These are phyloP conservation scores for Zonotrichia albicollis DNA, from an alignment of 2,797 vertebrate species.

Conservation along the genomic window DNA sequence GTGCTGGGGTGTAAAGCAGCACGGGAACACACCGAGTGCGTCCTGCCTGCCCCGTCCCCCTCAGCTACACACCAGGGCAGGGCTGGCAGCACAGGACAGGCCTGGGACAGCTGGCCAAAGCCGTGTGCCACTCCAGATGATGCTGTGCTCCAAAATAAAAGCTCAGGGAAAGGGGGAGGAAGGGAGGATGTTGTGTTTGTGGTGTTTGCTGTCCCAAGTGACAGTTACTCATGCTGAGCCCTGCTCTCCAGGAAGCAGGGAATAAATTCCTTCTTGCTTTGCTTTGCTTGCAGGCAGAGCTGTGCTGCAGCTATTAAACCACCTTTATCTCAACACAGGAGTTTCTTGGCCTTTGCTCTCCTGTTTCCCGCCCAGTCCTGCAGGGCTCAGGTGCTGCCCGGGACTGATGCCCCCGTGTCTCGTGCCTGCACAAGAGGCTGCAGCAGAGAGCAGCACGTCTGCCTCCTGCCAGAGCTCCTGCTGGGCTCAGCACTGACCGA, in stretches of 20 bases:
- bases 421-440: not conserved
- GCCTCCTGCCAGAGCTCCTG: not conserved
- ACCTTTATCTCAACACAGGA: not conserved
- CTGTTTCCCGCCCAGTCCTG: not conserved
- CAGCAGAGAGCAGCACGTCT: not conserved
- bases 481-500: fast-evolving
- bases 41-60: not conserved
- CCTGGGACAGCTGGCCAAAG: not conserved
- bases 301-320: not conserved
- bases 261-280: not conserved
- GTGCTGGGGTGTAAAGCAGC: fast-evolving
- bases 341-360: not conserved
- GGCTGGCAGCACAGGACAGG: not conserved
- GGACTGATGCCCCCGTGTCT: not conserved
- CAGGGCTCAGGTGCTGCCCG: not conserved
- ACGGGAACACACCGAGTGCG: fast-evolving
- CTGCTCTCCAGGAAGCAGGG: not conserved
- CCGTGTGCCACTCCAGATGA: not conserved
- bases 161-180: not conserved
- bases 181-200: not conserved
- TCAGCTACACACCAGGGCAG: not conserved
- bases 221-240: not conserved
- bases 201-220: not conserved
- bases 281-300: not conserved
- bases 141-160: not conserved